Evolutionary conservation across 1,140 invertebrate species (phyloP).

Genomic region (Neodiprion virginianus): DNA sequence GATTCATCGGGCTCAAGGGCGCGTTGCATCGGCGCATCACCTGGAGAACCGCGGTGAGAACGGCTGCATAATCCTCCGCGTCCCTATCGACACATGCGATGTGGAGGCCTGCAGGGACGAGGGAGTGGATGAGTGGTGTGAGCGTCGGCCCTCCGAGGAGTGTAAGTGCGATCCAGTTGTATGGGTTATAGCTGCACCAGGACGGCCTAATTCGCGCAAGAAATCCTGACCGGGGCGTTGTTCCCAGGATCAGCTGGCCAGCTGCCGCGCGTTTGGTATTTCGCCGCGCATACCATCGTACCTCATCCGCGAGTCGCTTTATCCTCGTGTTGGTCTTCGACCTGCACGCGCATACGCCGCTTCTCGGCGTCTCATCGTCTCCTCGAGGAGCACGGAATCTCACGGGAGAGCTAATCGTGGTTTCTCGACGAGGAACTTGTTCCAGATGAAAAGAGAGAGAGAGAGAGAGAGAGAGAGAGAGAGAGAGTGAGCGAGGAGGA

Average conservation of each 20-base stretch:
- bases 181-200: conserved; percentile 30
- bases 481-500: too few species aligned
- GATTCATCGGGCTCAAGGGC: conserved; percentile 2
- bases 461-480: too few species aligned
- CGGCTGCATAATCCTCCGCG: background rate
- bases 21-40: background rate
- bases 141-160: background rate
- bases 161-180: background rate
- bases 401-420: conserved; percentile 6
- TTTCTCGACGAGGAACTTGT: background rate
- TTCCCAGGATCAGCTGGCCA: conserved; percentile 62
- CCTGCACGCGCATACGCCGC: background rate
- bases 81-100: background rate
- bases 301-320: conserved; percentile 37
- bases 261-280: conserved; percentile 52
- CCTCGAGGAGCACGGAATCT: background rate
- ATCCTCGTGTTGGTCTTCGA: background rate
- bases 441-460: background rate
- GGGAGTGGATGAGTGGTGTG: background rate
- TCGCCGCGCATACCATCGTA: conserved; percentile 52
- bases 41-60: background rate
- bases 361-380: background rate
- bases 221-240: conserved; percentile 53
- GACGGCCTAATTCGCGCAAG: conserved; percentile 58
- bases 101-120: background rate